These are phyloP conservation scores for Taurulus bubalis DNA, from an alignment of 2,113 vertebrate species.

Conservation along the genomic window DNA sequence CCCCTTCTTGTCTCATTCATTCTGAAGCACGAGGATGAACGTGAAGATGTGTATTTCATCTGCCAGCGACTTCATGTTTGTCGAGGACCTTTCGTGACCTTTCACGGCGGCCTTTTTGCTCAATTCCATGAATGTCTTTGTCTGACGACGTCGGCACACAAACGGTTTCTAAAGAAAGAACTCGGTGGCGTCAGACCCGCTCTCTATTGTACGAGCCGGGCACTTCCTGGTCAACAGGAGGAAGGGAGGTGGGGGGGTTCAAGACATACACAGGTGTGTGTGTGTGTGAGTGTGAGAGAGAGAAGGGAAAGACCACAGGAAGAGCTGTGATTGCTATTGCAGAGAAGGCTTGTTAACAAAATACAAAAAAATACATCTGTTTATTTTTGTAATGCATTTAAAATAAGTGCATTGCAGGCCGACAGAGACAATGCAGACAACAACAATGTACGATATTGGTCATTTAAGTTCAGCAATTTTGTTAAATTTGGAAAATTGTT, in stretches of 20 bases:
- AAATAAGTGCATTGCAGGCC: too few relatives aligned
- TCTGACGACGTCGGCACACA: background rate
- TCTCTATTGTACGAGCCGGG: constrained; percentile 58
- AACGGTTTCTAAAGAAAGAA: constrained; percentile 56
- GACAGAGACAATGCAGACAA: too few relatives aligned
- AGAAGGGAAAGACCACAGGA: constrained; percentile 53
- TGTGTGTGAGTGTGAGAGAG: constrained; percentile 38
- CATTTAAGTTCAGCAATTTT: too few relatives aligned
- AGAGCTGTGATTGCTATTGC: constrained; percentile 25
- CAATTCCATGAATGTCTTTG: background rate
- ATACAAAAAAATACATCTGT: background rate
- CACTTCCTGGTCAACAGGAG: constrained; percentile 79
- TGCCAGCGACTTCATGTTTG: too few relatives aligned
- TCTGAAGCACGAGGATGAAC: too few relatives aligned
- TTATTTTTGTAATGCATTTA: too few relatives aligned
- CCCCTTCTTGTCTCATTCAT: too few relatives aligned
- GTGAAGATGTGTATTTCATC: too few relatives aligned
- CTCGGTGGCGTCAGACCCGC: constrained; percentile 62
- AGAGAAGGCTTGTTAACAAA: background rate
- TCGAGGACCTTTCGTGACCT: too few relatives aligned
- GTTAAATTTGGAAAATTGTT: too few relatives aligned
- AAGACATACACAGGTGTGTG: constrained; percentile 51
- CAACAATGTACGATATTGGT: too few relatives aligned
- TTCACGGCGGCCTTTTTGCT: background rate
- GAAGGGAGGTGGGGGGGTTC: constrained; percentile 56